Base-by-base conservation (phyloP, 2,797 vertebrate species). In the Hylomyscus alleni region DNA sequence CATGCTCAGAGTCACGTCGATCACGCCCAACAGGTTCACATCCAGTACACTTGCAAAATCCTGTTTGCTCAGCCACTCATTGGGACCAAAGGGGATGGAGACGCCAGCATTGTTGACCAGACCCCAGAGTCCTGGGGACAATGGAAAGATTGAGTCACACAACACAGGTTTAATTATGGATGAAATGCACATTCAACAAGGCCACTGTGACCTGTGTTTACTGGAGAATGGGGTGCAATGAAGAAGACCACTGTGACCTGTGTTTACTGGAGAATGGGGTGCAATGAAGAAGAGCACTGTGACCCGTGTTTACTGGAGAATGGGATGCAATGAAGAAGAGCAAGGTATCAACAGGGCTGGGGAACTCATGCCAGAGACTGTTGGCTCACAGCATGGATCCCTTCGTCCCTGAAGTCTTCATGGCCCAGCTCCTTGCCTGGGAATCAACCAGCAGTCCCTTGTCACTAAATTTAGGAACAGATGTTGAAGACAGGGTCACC, bases 31-130 rank as follows among this genome's bases (percentile, higher is more conserved):
- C 52, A 99, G 94, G 97, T 99, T 99, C 76, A 98, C 97, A 0
- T 98, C 2, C 47, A 99, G 69, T 17, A 98, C n/a, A 3, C 58
- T 97, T 44, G 65, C 0, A 0, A 98, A 98, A 88, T 98, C 98
- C 0, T 98, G 83, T 88, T 97, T 98, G 80, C 1, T 97, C 97
- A 98, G 47, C 98, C 98, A 99, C 65, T 98, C 97, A 3, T 93
- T 98, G 0, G 96, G 97, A 7, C 0, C 96, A 0, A 0, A 95
- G 2, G 67, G 67, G 17, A 8, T 0, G 0, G 2, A 3, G 1
- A 90, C 24, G 0, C 98, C 98, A 0, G 98, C 98, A 0, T 98
- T 99, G 65, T 99, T 99, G 91, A 98, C 98, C 94, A 99, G 92
- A 3, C 98, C 98, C 98, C 98, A 99, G 40, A 98, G 98, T 15